Evolutionary conservation across 2,888 invertebrate species (phyloP), one percentile per base, ranked within the genome.

Genomic region (Anaspis maculata): DNA sequence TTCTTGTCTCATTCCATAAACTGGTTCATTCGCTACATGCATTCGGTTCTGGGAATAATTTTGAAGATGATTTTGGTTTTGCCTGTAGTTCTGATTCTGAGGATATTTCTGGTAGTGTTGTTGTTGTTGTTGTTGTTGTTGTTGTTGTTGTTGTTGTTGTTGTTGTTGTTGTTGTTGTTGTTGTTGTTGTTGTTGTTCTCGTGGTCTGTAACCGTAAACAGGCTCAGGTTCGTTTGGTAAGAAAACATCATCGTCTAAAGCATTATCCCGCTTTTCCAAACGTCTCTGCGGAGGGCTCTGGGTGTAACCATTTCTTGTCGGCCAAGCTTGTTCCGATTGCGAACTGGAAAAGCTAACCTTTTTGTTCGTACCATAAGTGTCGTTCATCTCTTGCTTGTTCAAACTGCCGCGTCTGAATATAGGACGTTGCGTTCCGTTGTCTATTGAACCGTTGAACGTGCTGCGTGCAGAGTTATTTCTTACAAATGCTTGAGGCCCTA

Each of bases 361-460:
- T 37, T 73, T 71, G 7, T 66, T 64, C n/a, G n/a, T n/a, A n/a
- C n/a, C n/a, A 2, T 59, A 58, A 6, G 56, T 57, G 3, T 62
- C 60, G 27, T 62, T 60, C 5, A 36, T 32, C 33, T 51, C 50
- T n/a, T 57, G 59, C 23, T 56, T 55, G 3, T 64, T 60, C 25
- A 73, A 54, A 45, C 72, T 73, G 2, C 73, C 70, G n/a, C 72
- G 49, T 49, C 67, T 68, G 33, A 73, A 72, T 35, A 73, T 73
- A 2, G 73, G 72, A 5, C 56, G 45, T 21, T 58, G 53, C 0
- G 52, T 32, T 28, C 44, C 48, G 21, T 46, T 46, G 39, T 10
- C 12, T 5, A 6, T 19, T 4, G 51, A 31, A 30, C 45, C 49
- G 23, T 46, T 48, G 39, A 54, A 41, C 2, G 57, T 54, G 26